phyloP scores from a whole-genome alignment of 2,113 vertebrate genomes.

The Corythaeola cristata region DNA sequence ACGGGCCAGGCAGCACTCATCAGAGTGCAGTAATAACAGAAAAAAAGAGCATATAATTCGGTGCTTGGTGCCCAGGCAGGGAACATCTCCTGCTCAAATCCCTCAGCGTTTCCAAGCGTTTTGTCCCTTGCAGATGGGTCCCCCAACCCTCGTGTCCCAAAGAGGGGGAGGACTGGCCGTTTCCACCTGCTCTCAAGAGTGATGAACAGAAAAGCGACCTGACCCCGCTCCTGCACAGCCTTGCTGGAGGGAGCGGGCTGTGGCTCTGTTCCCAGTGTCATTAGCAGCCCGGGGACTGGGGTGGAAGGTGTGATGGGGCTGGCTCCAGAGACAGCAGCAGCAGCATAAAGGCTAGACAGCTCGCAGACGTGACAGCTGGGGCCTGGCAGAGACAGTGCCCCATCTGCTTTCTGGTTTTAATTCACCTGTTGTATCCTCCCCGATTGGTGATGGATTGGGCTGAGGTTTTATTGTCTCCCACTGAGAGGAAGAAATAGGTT shows the following conservation, averaged over 20 bases:
- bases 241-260: neutral
- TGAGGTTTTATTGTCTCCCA: slow-evolving; percentile 28
- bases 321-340: neutral
- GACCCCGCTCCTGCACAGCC: neutral
- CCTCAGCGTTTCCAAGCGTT: neutral
- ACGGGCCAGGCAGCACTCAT: neutral
- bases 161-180: too few relatives aligned
- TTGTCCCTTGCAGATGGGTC: neutral
- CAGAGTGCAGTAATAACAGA: neutral
- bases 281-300: neutral
- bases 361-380: slow-evolving; percentile 42
- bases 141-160: neutral
- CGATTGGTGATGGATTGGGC: neutral
- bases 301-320: neutral
- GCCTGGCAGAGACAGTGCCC: neutral
- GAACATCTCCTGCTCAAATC: neutral
- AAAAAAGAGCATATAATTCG: too few relatives aligned
- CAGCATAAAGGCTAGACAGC: neutral
- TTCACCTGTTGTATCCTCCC: slow-evolving; percentile 42
- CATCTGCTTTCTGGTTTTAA: slow-evolving; percentile 40
- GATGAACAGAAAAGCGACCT: neutral
- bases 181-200: neutral
- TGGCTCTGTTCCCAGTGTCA: neutral
- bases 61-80: neutral
- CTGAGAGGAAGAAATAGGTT: slow-evolving; percentile 42